phyloP scores from a whole-genome alignment of 2,888 invertebrate genomes.

The Melipona bicolor region DNA sequence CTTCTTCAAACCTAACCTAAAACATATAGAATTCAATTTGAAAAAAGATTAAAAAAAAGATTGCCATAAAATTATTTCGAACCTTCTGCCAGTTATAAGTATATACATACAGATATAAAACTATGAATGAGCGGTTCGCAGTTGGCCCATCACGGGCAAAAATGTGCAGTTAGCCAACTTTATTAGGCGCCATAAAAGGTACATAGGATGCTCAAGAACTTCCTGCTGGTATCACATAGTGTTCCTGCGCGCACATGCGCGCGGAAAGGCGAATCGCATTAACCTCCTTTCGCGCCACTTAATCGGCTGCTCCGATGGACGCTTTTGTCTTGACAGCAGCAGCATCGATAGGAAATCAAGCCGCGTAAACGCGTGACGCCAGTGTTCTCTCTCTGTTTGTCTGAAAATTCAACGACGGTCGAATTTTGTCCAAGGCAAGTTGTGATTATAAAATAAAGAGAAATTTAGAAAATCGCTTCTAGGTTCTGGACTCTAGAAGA shows the following conservation, averaged over 20 bases:
- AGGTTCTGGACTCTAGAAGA: not conserved
- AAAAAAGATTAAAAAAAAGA: not conserved
- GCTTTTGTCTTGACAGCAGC: not conserved
- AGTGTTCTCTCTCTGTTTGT: not conserved
- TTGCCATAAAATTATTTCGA: conserved; percentile 19
- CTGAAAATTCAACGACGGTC: not conserved
- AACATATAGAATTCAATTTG: not conserved
- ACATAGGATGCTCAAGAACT: conserved; percentile 58
- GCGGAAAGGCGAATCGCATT: conserved; percentile 63
- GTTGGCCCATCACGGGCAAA: conserved; percentile 46
- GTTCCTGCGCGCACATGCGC: conserved; percentile 17
- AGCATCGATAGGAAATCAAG: not conserved
- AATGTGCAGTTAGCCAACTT: conserved; percentile 61
- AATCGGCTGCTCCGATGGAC: conserved; percentile 24
- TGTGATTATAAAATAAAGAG: not conserved
- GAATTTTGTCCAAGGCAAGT: not conserved
- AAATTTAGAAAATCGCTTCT: not conserved
- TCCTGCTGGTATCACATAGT: conserved; percentile 36
- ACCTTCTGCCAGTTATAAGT: conserved; percentile 3
- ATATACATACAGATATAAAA: not conserved
- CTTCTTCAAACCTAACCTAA: not conserved
- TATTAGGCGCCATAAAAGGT: conserved; percentile 64
- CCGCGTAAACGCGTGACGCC: not conserved
- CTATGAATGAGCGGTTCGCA: conserved; percentile 21
- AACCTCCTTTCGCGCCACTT: conserved; percentile 62